Conservation (phyloP, 1,140 invertebrate species). For the Drosophila cardini region DNA sequence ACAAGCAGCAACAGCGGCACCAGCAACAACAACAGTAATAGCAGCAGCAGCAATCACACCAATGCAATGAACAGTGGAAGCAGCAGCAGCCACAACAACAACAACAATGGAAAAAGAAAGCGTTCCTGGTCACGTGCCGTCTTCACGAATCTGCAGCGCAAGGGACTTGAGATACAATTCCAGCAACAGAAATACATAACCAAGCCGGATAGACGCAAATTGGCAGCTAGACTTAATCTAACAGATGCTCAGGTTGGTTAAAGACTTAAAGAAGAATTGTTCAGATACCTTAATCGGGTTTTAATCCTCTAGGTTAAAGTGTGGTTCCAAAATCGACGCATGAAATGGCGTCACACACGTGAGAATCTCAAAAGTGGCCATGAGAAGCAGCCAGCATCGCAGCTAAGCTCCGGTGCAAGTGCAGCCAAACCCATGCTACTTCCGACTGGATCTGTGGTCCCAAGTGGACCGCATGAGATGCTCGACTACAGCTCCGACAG, state of each 20-base stretch:
- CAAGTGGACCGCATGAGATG: conserved; percentile 10
- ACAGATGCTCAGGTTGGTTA: conserved; percentile 95
- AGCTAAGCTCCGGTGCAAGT: conserved; percentile 26
- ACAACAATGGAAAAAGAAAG: conserved; percentile 89
- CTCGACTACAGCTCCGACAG: conserved; percentile 68
- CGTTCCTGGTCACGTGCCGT: conserved; percentile 97
- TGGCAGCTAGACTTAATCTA: conserved; percentile 96
- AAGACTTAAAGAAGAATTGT: background rate
- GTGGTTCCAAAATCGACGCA: conserved; percentile 96
- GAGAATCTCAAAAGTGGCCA: conserved; percentile 86
- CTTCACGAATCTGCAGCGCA: conserved; percentile 96
- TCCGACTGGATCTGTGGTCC: background rate
- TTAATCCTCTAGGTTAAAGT: conserved; percentile 91
- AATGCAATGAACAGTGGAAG: conserved; percentile 9
- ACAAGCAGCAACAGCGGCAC: conserved; percentile 25
- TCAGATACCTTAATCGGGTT: background rate
- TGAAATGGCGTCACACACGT: conserved; percentile 96
- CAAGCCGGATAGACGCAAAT: conserved; percentile 97
- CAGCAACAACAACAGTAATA: conserved; percentile 9
- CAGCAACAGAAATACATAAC: conserved; percentile 99
- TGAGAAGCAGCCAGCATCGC: conserved; percentile 61
- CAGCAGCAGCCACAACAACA: conserved; percentile 2
- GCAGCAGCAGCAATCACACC: conserved; percentile 5
- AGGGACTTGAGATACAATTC: conserved; percentile 97
- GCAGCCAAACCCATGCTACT: conserved; percentile 16